Evolutionary conservation across 2,113 vertebrate genomes (phyloP).

Genomic region (Gopherus evgoodei): DNA sequence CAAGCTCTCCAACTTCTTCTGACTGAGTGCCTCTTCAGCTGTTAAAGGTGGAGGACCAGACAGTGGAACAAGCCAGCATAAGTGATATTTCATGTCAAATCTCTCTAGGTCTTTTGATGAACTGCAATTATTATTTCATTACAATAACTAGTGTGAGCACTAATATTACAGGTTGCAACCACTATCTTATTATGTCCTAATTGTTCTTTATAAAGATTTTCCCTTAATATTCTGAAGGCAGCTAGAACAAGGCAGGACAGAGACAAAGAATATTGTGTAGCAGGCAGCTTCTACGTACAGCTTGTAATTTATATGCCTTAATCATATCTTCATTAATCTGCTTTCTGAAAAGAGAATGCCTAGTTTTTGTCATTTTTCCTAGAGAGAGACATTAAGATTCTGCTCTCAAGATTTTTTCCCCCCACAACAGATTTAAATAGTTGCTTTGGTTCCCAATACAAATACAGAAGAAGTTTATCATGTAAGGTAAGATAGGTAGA

Average conservation of each 20-base stretch:
- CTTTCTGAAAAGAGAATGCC: neutral
- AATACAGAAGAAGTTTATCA: neutral
- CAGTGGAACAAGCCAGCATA: neutral
- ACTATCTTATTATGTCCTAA: neutral
- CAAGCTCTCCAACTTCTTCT: neutral
- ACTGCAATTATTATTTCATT: slow-evolving; percentile 22
- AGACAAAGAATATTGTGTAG: neutral
- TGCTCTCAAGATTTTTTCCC: neutral
- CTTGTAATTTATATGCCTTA: neutral
- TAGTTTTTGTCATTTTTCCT: neutral
- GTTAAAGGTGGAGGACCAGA: slow-evolving; percentile 4
- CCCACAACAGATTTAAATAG: neutral
- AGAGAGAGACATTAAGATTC: neutral
- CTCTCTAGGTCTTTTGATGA: neutral
- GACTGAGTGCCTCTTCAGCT: neutral
- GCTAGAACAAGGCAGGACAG: neutral
- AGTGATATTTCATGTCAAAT: neutral
- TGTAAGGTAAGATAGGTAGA: too few relatives aligned
- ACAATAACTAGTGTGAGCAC: neutral
- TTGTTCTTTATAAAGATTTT: neutral
- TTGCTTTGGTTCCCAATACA: neutral
- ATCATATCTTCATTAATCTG: neutral
- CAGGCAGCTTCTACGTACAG: neutral
- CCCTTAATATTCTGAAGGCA: neutral
- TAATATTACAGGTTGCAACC: slow-evolving; percentile 13